Evolutionary conservation across 2,113 vertebrate species (phyloP), one percentile per base, ranked within the genome.

Genomic region (Paradisaea rubra): DNA sequence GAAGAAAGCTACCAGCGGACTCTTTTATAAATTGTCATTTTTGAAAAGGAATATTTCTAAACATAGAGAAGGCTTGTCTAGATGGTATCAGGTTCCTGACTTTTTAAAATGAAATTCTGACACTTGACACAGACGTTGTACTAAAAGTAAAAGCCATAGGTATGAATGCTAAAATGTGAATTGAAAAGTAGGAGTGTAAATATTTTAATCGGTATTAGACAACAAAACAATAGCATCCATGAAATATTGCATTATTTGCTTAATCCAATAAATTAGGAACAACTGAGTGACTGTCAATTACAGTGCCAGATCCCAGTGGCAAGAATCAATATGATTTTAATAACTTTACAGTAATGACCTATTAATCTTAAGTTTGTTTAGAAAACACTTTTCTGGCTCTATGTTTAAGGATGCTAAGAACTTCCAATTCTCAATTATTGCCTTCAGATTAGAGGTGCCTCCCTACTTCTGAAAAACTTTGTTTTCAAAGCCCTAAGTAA

Each of bases 181-280:
- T 94, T 97, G 95, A 94, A 96, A 97, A 96, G 87, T 94, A 98
- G 95, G 57, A 94, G 4, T 98, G 96, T 98, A 98, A 96, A 97
- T 98, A 98, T 96, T 97, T 97, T 96, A 97, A 97, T 98, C 95
- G 95, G 93, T 97, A 97, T 97, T 98, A 96, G 97, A 96, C 94
- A 98, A 98, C 97, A 98, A 98, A 98, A 96, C 95, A 96, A 89
- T 97, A 97, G 77, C 95, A 97, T 83, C 90, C 63, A 85, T 88
- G 71, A 88, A 96, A 95, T 91, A 82, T 95, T 95, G 93, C 78
- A 80, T 94, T 97, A 96, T 96, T 97, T 97, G 83, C 89, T 96
- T 97, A 88, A 95, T 96, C 91, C 90, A 85, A 66, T 96, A 72
- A 84, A 84, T 61, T 53, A 52, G 37, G 45, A 90, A 71, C 35